Evolutionary conservation across 2,797 vertebrate genomes (phyloP), one percentile per base, ranked within the genome.

Genomic region (Sebastes hubbsi): DNA sequence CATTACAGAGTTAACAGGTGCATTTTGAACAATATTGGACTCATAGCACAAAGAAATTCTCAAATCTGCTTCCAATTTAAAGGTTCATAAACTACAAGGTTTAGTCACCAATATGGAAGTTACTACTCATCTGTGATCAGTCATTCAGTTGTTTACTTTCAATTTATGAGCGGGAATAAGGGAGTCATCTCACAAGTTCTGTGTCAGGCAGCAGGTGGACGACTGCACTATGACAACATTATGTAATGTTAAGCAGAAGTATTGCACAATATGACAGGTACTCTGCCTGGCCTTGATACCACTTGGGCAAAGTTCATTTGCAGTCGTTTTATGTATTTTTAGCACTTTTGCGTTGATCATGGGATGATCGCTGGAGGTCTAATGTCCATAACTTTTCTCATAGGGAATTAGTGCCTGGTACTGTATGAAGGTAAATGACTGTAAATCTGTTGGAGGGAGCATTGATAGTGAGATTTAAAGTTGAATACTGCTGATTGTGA

Each of bases 271-370:
- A 4, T 27, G 25, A 24, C 5, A 34, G 11, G 10, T 6, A 27
- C 49, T 32, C 60, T 63, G 34, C 13, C 13, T 22, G 20, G 2
- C 18, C 11, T n/a, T 46, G 30, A n/a, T 36, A 32, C 5, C 25
- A 69, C 32, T 55, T 56, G 71, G 10, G 16, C 77, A 78, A 81
- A 80, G 77, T 81, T 83, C 1, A 56, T 67, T 46, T 59, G 13
- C 34, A 34, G 2, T 70, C 2, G 0, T 63, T 54, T 58, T 34
- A 56, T 25, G 4, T 29, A 10, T 49, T 70, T 36, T 34, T 9
- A 49, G n/a, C 6, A 5, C 9, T 38, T 72, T 55, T 64, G 36
- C 3, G 2, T 36, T 72, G 6, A 72, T 8, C 25, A 5, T 54
- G 24, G 18, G 6, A 64, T 54, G 14, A 74, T 12, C 0, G 1